These are phyloP conservation scores for Trissolcus brochymenae DNA, from an alignment of 2,888 invertebrate genomes.

Conservation along the genomic window DNA sequence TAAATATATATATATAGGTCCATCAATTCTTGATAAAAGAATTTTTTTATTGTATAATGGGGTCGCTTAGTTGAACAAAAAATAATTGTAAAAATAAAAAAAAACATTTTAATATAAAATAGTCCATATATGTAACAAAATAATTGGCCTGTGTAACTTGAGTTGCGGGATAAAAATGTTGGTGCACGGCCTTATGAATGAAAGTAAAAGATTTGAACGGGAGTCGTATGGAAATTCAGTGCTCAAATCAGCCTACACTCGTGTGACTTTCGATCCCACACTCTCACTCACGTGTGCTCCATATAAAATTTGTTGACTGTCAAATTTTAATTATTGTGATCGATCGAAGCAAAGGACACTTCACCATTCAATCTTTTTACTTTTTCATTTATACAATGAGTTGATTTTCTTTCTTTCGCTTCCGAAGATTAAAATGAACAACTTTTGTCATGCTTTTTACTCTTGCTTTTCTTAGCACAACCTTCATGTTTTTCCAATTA, in stretches of 20 bases:
- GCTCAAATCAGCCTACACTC: conserved; percentile 40
- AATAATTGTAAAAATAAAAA: background rate
- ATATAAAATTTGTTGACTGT: conserved; percentile 47
- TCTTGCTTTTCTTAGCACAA: too few species aligned
- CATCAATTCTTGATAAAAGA: too few species aligned
- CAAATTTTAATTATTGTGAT: conserved; percentile 37
- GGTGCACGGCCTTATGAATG: conserved; percentile 19
- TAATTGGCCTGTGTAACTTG: background rate
- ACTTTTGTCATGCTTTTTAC: too few species aligned
- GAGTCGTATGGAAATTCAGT: conserved; percentile 35
- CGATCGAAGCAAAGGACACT: conserved; percentile 13
- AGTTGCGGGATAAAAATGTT: conserved; percentile 10
- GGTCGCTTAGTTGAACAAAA: background rate
- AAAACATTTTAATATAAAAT: background rate
- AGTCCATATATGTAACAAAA: background rate
- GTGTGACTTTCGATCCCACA: conserved; percentile 52
- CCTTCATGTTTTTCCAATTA: too few species aligned
- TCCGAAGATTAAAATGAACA: too few species aligned
- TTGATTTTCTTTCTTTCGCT: too few species aligned
- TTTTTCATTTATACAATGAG: too few species aligned
- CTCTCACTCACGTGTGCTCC: conserved; percentile 57
- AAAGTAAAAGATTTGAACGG: conserved; percentile 34
- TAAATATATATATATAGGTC: too few species aligned
- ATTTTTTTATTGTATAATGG: background rate
- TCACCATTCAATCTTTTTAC: background rate